Percentiles rank a stretch among this genome's conserved stretches.
phyloP scores from a whole-genome alignment of 2,888 invertebrate genomes.

The Dorcus parallelipipedus region DNA sequence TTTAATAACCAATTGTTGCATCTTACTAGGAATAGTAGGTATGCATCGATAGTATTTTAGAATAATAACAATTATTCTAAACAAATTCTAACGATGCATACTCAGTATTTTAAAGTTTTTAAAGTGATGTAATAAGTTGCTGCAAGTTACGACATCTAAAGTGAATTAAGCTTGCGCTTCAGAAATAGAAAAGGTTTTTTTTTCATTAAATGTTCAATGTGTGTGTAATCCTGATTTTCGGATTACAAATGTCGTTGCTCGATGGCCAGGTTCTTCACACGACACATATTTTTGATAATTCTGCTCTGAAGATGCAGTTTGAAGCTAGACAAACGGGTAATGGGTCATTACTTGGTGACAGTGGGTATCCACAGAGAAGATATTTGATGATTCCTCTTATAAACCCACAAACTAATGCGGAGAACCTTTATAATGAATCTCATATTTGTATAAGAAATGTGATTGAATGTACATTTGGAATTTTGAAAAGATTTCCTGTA shows the following conservation, averaged over 20 bases:
- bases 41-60: no score
- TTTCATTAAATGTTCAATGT: slow-evolving; percentile 33
- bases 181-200: slow-evolving; percentile 30
- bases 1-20: no score
- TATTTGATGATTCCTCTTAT: slow-evolving; percentile 4
- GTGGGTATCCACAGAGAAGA: slow-evolving; percentile 2
- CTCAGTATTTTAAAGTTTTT: no score
- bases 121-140: no score
- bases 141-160: no score
- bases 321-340: neutral
- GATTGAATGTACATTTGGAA: neutral
- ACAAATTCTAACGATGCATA: no score
- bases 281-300: slow-evolving; percentile 20
- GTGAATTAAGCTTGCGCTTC: no score
- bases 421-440: slow-evolving; percentile 8
- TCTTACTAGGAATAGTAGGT: no score
- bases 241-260: slow-evolving; percentile 24
- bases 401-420: slow-evolving; percentile 3
- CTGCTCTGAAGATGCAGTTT: neutral
- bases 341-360: slow-evolving; percentile 3
- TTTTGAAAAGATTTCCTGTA: slow-evolving; percentile 1
- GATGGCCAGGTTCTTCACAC: slow-evolving; percentile 23
- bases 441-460: slow-evolving; percentile 7
- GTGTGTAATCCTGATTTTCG: slow-evolving; percentile 26
- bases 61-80: no score